These are phyloP conservation scores for Heliangelus exortis DNA, from an alignment of 2,797 vertebrate genomes.

Conservation along the genomic window DNA sequence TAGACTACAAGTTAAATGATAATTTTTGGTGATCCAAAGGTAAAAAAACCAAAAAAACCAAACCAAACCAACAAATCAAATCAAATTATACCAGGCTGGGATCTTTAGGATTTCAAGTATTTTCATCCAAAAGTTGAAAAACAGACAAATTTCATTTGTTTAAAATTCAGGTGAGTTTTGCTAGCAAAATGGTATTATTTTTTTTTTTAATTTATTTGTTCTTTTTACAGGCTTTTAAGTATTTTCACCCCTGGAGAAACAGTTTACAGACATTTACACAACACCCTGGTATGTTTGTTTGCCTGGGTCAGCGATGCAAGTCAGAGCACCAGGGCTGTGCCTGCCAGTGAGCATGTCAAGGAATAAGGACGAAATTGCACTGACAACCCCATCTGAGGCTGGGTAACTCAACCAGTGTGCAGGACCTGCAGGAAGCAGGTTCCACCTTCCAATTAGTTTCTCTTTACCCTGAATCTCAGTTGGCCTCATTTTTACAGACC, in stretches of 20 bases:
- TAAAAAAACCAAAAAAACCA: neutral
- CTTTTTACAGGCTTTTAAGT: neutral
- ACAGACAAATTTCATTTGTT: neutral
- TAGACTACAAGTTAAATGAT: neutral
- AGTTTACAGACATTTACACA: neutral
- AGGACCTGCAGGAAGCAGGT: neutral
- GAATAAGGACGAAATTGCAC: neutral
- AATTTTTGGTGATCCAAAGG: neutral
- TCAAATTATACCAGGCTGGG: neutral
- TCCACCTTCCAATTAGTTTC: neutral
- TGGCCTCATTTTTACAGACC: neutral
- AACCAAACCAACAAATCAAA: no score
- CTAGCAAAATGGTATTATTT: neutral
- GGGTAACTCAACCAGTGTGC: accelerated
- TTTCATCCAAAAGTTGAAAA: neutral
- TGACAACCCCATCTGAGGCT: neutral
- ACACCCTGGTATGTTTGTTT: accelerated
- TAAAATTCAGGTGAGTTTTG: neutral
- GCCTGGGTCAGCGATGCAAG: neutral
- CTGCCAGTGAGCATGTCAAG: accelerated
- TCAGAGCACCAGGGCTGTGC: neutral
- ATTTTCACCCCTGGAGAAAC: neutral
- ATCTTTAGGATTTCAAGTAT: neutral
- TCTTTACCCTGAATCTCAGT: neutral
- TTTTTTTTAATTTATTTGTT: no score